Conservation (phyloP, 2,888 invertebrate genomes). For the Sminthurides aquaticus region DNA sequence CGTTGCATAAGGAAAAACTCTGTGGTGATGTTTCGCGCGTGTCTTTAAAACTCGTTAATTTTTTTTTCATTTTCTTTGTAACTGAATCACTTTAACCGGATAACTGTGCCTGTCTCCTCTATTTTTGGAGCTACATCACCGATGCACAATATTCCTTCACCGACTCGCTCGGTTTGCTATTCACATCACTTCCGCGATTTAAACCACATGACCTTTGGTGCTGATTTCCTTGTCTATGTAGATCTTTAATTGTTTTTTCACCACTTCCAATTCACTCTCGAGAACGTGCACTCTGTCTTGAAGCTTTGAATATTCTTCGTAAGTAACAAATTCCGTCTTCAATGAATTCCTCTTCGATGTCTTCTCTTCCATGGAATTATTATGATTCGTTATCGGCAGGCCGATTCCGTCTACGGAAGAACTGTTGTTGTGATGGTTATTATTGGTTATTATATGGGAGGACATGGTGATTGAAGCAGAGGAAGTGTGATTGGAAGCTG, state of each 20-base stretch:
- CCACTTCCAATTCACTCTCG: conserved; percentile 37
- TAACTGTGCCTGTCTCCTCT: no score
- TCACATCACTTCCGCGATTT: conserved; percentile 1
- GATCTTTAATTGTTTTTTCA: conserved; percentile 35
- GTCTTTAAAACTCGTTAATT: no score
- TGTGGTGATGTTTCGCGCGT: not conserved
- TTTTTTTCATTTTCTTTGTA: no score
- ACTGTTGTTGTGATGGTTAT: conserved; percentile 7
- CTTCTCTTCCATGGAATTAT: conserved; percentile 8
- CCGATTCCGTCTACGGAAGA: not conserved
- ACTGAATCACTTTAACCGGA: no score
- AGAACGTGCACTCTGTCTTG: conserved; percentile 32
- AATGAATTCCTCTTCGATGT: conserved; percentile 7
- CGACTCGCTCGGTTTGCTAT: not conserved
- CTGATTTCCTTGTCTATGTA: conserved; percentile 30
- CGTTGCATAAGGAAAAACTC: not conserved
- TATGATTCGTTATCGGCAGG: not conserved
- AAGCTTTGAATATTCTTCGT: conserved; percentile 38
- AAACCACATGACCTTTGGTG: conserved; percentile 40
- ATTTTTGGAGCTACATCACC: no score
- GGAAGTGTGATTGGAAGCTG: not conserved
- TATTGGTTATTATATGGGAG: not conserved
- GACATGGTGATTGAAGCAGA: conserved; percentile 1
- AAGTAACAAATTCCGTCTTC: conserved; percentile 27
- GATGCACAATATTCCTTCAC: no score